A percentile compares a stretch with the other conserved stretches of the same genome.
phyloP scores from a whole-genome alignment of 2,113 vertebrate genomes.

The Xerus inauris region DNA sequence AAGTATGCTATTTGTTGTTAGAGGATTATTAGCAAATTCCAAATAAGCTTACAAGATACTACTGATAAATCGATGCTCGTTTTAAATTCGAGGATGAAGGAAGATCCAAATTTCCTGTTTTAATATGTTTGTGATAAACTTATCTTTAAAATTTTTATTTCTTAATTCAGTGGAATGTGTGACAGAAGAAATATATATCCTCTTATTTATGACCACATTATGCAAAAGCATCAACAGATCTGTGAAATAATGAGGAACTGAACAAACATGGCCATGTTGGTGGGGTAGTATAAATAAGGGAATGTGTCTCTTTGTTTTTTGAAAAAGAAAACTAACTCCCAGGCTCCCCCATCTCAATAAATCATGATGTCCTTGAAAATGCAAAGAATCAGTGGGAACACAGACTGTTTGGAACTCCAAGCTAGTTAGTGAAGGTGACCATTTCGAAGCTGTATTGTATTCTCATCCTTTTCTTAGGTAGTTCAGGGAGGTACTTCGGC shows the following conservation, averaged over 20 bases:
- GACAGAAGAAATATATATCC: not conserved
- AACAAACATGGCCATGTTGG: not conserved
- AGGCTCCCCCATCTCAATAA: not conserved
- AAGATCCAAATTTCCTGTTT: not conserved
- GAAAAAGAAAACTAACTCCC: not conserved
- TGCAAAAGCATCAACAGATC: not conserved
- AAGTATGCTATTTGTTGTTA: not conserved
- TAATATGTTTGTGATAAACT: not conserved
- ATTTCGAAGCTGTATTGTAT: slow-evolving; percentile 40
- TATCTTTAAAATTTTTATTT: not conserved
- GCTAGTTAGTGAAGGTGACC: slow-evolving; percentile 66
- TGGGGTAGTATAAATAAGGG: not conserved
- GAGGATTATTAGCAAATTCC: not conserved
- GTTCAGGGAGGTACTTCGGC: slow-evolving; percentile 22
- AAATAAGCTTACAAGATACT: not conserved
- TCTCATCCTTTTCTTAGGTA: slow-evolving; percentile 41
- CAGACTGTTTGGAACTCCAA: slow-evolving; percentile 2
- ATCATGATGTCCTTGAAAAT: not conserved
- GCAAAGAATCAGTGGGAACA: not conserved
- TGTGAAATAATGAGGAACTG: not conserved
- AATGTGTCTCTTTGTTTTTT: not conserved
- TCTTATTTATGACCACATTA: not conserved
- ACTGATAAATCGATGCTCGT: not conserved
- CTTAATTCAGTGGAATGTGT: not conserved
- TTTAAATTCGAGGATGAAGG: not conserved